Percentiles rank a stretch among this genome's conserved stretches.
These are phyloP conservation scores for Leucania comma DNA, from an alignment of 2,888 invertebrate species.

Conservation along the genomic window DNA sequence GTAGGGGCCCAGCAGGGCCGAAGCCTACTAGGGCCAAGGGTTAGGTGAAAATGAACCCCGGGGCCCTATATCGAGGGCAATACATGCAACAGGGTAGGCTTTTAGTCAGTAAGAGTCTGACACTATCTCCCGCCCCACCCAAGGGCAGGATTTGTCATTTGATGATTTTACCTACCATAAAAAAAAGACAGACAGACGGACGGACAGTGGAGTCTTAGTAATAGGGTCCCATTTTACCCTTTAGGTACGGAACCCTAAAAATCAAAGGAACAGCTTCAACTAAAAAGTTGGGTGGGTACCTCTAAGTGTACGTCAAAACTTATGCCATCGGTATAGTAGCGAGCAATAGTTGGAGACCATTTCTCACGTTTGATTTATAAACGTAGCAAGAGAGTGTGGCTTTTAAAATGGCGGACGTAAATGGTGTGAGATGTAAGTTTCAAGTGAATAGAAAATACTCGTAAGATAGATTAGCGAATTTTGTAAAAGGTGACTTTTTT, in stretches of 20 bases:
- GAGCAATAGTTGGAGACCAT: constrained; percentile 72
- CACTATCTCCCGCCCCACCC: too few relatives aligned
- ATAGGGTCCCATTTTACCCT: too few relatives aligned
- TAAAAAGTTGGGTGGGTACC: constrained; percentile 61
- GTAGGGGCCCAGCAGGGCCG: too few relatives aligned
- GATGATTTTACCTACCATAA: too few relatives aligned
- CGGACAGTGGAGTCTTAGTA: too few relatives aligned
- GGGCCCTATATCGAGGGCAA: too few relatives aligned
- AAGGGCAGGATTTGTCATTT: too few relatives aligned
- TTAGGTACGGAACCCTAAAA: constrained; percentile 5
- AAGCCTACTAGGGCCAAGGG: too few relatives aligned
- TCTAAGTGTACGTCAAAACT: constrained; percentile 70
- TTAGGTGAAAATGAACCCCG: too few relatives aligned
- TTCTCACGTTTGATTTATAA: constrained; percentile 80
- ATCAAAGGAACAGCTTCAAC: constrained; percentile 38
- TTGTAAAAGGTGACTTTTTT: neutral
- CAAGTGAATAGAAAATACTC: neutral
- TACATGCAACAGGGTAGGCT: too few relatives aligned
- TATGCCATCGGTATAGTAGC: constrained; percentile 67
- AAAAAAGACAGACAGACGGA: too few relatives aligned
- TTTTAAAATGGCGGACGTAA: constrained; percentile 41
- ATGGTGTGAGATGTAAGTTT: neutral
- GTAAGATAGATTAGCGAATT: neutral
- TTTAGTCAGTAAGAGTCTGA: too few relatives aligned
- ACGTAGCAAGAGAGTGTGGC: constrained; percentile 67